phyloP scores from a whole-genome alignment of 2,888 invertebrate genomes.

The Chymomyza amoena region DNA sequence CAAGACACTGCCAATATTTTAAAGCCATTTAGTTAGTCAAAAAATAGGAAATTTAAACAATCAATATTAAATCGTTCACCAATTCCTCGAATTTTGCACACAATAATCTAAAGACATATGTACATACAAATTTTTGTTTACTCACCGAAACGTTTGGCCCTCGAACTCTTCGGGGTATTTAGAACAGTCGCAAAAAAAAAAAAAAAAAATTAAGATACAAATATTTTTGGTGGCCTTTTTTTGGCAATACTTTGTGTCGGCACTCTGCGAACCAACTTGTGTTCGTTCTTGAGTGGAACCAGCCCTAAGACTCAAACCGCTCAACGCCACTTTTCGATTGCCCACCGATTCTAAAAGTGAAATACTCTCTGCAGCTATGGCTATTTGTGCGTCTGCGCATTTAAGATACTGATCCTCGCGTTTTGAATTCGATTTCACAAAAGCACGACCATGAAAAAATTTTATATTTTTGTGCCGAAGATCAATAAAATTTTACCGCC shows the following conservation, averaged over 20 bases:
- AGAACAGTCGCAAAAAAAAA: slow-evolving; percentile 48
- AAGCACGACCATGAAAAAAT: slow-evolving; percentile 61
- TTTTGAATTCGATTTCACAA: slow-evolving; percentile 8
- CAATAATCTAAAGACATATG: slow-evolving; percentile 7
- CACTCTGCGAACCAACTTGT: background rate
- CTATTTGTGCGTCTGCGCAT: background rate
- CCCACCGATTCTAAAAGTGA: slow-evolving; percentile 1
- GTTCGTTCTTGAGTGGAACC: background rate
- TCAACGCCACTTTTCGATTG: background rate
- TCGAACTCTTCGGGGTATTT: slow-evolving; percentile 60
- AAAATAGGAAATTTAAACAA: background rate
- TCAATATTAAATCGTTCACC: slow-evolving; percentile 73
- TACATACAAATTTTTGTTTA: slow-evolving; percentile 68
- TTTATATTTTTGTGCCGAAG: slow-evolving; percentile 63
- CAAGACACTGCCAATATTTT: background rate
- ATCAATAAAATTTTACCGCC: slow-evolving; percentile 72
- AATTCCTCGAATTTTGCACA: slow-evolving; percentile 68
- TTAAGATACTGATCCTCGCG: background rate
- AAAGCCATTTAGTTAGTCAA: background rate
- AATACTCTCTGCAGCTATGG: slow-evolving; percentile 13
- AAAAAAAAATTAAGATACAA: slow-evolving; percentile 66
- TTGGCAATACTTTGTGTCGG: slow-evolving; percentile 24
- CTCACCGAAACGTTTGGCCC: slow-evolving; percentile 22
- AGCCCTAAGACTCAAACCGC: background rate
- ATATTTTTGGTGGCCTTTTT: slow-evolving; percentile 67